These are phyloP conservation scores for Thunnus albacares DNA, from an alignment of 2,797 vertebrate genomes.

Conservation along the genomic window DNA sequence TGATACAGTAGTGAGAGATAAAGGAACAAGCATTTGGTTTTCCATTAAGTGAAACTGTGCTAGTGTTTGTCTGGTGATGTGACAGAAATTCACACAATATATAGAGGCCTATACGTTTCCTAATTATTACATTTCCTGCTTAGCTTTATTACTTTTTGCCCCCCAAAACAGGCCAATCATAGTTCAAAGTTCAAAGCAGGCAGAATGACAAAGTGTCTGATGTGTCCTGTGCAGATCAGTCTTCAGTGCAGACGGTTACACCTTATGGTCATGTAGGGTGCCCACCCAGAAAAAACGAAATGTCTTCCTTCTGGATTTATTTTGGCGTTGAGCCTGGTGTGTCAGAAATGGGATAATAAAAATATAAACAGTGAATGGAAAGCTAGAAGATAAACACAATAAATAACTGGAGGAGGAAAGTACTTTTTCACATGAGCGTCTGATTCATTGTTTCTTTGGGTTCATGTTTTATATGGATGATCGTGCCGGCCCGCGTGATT, in stretches of 20 bases:
- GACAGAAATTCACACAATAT: too few species aligned
- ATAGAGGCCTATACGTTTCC: not conserved
- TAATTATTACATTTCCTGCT: conserved; percentile 1
- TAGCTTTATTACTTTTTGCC: not conserved
- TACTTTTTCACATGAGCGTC: conserved; percentile 66
- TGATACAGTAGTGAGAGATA: too few species aligned
- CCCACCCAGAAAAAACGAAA: conserved; percentile 44
- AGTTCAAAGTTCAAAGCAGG: conserved; percentile 27
- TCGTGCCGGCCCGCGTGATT: conserved; percentile 75
- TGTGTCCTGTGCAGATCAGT: conserved; percentile 8
- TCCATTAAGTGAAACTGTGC: too few species aligned
- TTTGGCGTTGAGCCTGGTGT: conserved; percentile 40
- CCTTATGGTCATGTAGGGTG: conserved; percentile 35
- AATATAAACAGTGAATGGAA: conserved; percentile 68
- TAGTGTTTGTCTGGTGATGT: too few species aligned
- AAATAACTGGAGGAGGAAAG: conserved; percentile 74
- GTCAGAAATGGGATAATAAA: conserved; percentile 70
- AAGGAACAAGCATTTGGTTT: too few species aligned
- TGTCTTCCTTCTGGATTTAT: conserved; percentile 41
- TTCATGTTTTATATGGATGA: conserved; percentile 78
- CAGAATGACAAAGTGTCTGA: not conserved
- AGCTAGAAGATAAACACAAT: conserved; percentile 71
- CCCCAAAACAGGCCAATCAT: not conserved
- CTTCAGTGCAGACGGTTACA: conserved; percentile 13
- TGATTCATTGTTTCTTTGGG: conserved; percentile 76